Conservation (phyloP, 1,140 invertebrate species). For the Colletes latitarsis region DNA sequence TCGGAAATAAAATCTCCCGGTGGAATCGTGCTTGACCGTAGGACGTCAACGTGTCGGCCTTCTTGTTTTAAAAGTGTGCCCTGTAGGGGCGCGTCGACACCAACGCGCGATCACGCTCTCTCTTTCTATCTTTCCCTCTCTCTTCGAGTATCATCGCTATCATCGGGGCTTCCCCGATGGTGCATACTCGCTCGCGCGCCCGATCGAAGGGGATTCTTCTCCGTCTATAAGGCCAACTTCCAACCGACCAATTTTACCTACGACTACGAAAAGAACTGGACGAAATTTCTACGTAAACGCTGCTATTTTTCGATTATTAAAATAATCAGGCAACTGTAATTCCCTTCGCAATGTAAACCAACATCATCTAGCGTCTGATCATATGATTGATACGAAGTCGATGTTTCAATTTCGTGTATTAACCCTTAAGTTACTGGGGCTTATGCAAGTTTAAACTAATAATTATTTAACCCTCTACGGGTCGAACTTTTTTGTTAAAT, state of each 20-base stretch:
- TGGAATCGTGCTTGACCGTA: constrained; percentile 71
- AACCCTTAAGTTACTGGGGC: too few relatives aligned
- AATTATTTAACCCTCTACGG: too few relatives aligned
- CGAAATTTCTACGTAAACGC: too few relatives aligned
- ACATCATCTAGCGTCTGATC: too few relatives aligned
- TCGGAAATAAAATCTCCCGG: constrained; percentile 79
- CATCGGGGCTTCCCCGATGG: constrained; percentile 57
- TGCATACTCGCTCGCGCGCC: constrained; percentile 29
- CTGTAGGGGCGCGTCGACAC: constrained; percentile 50
- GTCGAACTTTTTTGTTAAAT: too few relatives aligned
- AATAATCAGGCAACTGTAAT: too few relatives aligned
- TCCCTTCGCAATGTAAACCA: too few relatives aligned
- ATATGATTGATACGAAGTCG: too few relatives aligned
- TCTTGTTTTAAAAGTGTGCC: constrained; percentile 53
- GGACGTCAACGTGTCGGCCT: constrained; percentile 63
- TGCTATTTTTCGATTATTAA: neutral
- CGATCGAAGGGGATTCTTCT: constrained; percentile 65
- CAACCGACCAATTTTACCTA: constrained; percentile 21
- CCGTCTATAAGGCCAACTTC: constrained; percentile 42
- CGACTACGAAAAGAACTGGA: too few relatives aligned
- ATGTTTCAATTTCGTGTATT: too few relatives aligned
- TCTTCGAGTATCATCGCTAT: constrained; percentile 38
- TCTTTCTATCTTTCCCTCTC: neutral
- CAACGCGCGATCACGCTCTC: constrained; percentile 12
- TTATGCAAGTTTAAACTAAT: too few relatives aligned